A percentile compares a stretch with the other conserved stretches of the same genome.
Conservation (phyloP, 2,113 vertebrate species). For the Oreocharis arfaki region DNA sequence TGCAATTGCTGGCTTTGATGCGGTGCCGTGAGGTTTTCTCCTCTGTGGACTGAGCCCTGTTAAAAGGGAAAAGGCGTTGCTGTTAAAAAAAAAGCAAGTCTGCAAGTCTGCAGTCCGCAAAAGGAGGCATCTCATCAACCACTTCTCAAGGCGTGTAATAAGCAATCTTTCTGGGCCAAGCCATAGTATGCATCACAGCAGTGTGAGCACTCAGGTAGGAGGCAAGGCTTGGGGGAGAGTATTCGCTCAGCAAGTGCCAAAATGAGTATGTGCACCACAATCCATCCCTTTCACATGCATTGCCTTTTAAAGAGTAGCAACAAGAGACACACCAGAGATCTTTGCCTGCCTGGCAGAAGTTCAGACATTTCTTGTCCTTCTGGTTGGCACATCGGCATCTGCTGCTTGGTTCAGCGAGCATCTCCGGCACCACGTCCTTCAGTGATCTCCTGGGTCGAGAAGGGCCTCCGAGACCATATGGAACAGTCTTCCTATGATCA, state of each 20-base stretch:
- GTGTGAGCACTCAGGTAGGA: neutral
- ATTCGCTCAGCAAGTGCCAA: neutral
- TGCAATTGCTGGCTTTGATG: constrained; percentile 54
- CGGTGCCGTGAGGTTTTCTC: constrained; percentile 27
- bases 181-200: neutral
- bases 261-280: neutral
- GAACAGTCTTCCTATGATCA: constrained; percentile 83
- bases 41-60: constrained; percentile 67
- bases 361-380: constrained; percentile 80
- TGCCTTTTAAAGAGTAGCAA: neutral
- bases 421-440: constrained; percentile 37
- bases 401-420: neutral
- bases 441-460: constrained; percentile 81
- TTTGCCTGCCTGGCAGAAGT: constrained; percentile 80
- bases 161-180: neutral
- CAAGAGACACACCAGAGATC: constrained; percentile 65
- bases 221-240: neutral
- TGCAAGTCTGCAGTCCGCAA: neutral
- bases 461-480: constrained; percentile 88
- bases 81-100: neutral
- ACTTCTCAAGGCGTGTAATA: neutral
- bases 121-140: neutral
- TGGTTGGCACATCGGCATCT: constrained; percentile 81
- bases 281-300: neutral
- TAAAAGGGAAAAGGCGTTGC: neutral